phyloP scores from a whole-genome alignment of 2,113 vertebrate species.

The Mesitornis unicolor region DNA sequence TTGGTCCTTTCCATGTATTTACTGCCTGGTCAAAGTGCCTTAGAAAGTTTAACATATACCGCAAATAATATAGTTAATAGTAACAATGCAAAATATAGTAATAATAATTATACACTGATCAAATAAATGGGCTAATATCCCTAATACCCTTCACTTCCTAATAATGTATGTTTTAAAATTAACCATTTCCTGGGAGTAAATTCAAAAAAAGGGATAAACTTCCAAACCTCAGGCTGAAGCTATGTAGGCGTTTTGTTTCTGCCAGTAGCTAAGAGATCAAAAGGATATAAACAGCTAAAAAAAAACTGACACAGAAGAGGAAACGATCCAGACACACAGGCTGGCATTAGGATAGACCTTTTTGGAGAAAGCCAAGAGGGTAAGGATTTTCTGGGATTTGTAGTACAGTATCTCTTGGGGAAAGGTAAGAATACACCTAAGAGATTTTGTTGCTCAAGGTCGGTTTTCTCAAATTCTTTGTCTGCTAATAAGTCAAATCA shows the following conservation, averaged over 20 bases:
- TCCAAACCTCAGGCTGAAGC: neutral
- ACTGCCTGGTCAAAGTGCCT: neutral
- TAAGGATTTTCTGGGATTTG: neutral
- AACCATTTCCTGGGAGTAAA: accelerated
- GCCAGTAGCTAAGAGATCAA: constrained; percentile 18
- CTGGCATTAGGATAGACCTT: neutral
- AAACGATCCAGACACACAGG: neutral
- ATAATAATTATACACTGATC: neutral
- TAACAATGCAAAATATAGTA: neutral
- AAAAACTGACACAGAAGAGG: neutral
- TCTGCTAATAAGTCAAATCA: neutral
- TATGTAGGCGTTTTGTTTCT: neutral
- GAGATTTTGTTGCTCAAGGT: neutral
- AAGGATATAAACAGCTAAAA: neutral
- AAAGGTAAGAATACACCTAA: neutral
- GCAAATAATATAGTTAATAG: neutral
- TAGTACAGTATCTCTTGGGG: neutral
- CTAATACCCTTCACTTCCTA: neutral
- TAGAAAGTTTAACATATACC: neutral
- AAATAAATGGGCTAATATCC: neutral
- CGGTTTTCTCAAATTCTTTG: constrained; percentile 2
- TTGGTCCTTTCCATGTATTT: neutral
- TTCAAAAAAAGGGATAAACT: neutral
- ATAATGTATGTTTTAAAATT: neutral
- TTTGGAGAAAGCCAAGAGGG: neutral